Evolutionary conservation across 2,888 invertebrate genomes (phyloP), one percentile per base, ranked within the genome.

Genomic region (Nipponacmea schrenckii): DNA sequence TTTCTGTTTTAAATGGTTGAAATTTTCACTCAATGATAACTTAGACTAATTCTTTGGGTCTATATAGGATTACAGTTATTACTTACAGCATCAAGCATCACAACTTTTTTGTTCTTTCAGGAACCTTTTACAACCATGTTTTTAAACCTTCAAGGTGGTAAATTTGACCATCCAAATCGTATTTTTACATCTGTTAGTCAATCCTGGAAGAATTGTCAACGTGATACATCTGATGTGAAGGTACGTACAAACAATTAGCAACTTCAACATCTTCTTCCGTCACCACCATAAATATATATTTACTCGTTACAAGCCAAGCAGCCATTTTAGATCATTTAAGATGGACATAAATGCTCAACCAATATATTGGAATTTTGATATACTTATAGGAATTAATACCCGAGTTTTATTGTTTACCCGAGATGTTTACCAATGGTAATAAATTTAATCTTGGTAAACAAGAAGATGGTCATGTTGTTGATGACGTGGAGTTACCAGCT

Each of bases 71-170:
- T 31, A 31, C 31, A 31, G 39, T 39, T 39, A 1, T 39, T 39
- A 8, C 39, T 5, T 39, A 10, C 39, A 39, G 39, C 39, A 39
- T 8, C 8, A 39, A 39, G 8, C 4, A 8, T 39, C 8, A 39
- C 1, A 39, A 39, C 10, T 39, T 39, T 39, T 39, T 39, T 7
- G 4, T 39, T 50, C 15, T 89, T 90, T 2, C 89, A 96, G 96
- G 98, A 99, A 90, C 99, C 99, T 1, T 97, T 98, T 91, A 97
- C 98, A n/a, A 96, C 97, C 56, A 97, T 98, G 95, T 98, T 98
- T 91, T 91, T 99, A 81, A 95, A 97, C 62, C 92, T 99, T 64
- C 98, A 99, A 91, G 97, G 97, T 65, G 98, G 98, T 75, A 98
- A 98, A 90, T 99, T 99, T 90, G 99, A 99, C 90, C 97, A 98